These are phyloP conservation scores for Reticulitermes speratus DNA, from an alignment of 1,140 invertebrate species.

Conservation along the genomic window DNA sequence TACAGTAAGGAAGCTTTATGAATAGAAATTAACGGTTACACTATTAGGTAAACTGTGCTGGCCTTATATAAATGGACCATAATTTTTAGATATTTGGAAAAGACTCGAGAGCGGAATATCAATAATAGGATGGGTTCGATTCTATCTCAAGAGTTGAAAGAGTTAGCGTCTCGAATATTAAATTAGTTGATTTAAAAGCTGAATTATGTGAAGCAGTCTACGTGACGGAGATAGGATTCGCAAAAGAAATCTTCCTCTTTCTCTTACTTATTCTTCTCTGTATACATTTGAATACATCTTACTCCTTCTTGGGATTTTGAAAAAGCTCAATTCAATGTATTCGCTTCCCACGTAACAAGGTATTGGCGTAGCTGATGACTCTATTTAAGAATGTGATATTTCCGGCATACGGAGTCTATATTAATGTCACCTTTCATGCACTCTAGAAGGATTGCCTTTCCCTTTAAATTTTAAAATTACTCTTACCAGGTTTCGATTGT, in stretches of 20 bases:
- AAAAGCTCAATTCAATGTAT: neutral
- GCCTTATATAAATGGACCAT: neutral
- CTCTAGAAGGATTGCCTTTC: too few species aligned
- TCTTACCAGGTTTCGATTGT: too few species aligned
- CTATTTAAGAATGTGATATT: too few species aligned
- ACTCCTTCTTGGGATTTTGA: neutral
- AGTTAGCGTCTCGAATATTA: neutral
- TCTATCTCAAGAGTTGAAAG: neutral
- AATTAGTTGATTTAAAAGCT: neutral
- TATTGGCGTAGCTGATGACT: neutral
- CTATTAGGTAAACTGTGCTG: neutral
- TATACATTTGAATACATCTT: neutral
- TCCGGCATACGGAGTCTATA: too few species aligned
- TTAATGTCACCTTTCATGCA: too few species aligned
- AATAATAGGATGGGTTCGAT: neutral
- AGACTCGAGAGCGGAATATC: neutral
- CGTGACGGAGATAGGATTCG: too few species aligned
- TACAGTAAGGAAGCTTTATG: neutral
- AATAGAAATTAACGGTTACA: neutral
- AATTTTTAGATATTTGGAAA: neutral
- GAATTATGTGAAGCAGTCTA: neutral
- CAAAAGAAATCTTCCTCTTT: too few species aligned
- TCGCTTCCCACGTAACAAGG: too few species aligned
- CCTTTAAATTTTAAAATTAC: too few species aligned
- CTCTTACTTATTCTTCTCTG: neutral